Percentiles rank a stretch among this genome's conserved stretches.
phyloP scores from a whole-genome alignment of 1,140 invertebrate species.

The Hesperophylax magnus region DNA sequence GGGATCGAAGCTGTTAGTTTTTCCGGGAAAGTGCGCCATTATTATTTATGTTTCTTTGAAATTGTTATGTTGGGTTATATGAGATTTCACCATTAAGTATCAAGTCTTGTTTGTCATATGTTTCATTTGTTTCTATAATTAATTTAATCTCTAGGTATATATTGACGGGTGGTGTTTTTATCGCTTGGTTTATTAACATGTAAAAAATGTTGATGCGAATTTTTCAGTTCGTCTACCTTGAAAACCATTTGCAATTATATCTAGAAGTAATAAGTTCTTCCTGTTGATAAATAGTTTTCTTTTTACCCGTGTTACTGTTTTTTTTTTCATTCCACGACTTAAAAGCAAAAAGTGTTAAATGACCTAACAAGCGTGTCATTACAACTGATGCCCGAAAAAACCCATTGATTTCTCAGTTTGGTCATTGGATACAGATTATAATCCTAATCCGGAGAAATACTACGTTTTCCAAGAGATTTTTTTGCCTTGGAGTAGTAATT shows the following conservation, averaged over 20 bases:
- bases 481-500: too few relatives aligned
- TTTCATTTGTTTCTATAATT: background rate
- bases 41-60: background rate
- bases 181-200: too few relatives aligned
- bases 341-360: background rate
- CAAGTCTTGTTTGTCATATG: background rate
- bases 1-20: conserved; percentile 23
- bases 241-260: too few relatives aligned
- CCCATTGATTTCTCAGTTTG: too few relatives aligned
- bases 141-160: background rate
- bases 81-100: background rate
- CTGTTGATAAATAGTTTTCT: background rate
- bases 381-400: background rate
- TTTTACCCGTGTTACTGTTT: background rate
- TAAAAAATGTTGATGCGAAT: background rate
- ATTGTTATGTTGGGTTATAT: too few relatives aligned
- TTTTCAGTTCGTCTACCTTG: background rate
- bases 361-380: background rate
- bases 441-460: too few relatives aligned
- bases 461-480: too few relatives aligned
- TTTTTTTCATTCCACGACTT: background rate
- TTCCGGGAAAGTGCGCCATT: background rate
- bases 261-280: background rate
- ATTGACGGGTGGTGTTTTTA: too few relatives aligned
- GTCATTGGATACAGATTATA: too few relatives aligned